Evolutionary conservation across 2,888 invertebrate species (phyloP), one percentile per base, ranked within the genome.

Genomic region (Amblyteles armatorius): DNA sequence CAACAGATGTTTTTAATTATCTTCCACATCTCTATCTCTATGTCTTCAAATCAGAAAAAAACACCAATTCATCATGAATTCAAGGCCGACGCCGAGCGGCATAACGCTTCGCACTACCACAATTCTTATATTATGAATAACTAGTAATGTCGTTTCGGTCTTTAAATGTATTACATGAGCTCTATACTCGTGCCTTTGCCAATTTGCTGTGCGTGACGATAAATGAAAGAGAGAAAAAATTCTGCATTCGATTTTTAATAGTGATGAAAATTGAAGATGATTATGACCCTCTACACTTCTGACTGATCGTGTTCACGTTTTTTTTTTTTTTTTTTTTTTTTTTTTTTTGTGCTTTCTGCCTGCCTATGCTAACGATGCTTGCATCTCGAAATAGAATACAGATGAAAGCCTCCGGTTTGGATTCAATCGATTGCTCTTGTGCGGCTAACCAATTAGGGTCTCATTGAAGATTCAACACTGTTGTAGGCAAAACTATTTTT

Each of bases 291-390:
- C 57, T 76, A 73, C 36, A 29, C 29, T 63, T 63, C 60, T 16
- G 60, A 73, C 44, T 82, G 7, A 50, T 44, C 40, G 13, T 13
- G 22, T 67, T 71, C 79, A 72, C 72, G 79, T 67, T 79, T 26
- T 78, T 77, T 19, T 82, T 81, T 68, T 65, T 79, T 68, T 3
- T 44, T 81, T 77, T 16, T 85, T 73, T 81, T 72, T 65, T 79
- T 68, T 3, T 44, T 81, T 72, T 19, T 85, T 73, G 79, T 72
- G 79, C 79, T 36, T n/a, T 67, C 67, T 68, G 76, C 79, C 85
- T 29, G 76, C 29, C 77, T 29, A 40, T 55, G 33, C 67, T 57
- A 40, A 82, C 36, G 68, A 73, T 40, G 67, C 71, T 79, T 68
- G 55, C 68, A 69, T 48, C 44, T 22, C 36, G 77, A 55, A 65